Evolutionary conservation across 2,113 vertebrate species (phyloP), one percentile per base, ranked within the genome.

Genomic region (Phoxinus phoxinus): DNA sequence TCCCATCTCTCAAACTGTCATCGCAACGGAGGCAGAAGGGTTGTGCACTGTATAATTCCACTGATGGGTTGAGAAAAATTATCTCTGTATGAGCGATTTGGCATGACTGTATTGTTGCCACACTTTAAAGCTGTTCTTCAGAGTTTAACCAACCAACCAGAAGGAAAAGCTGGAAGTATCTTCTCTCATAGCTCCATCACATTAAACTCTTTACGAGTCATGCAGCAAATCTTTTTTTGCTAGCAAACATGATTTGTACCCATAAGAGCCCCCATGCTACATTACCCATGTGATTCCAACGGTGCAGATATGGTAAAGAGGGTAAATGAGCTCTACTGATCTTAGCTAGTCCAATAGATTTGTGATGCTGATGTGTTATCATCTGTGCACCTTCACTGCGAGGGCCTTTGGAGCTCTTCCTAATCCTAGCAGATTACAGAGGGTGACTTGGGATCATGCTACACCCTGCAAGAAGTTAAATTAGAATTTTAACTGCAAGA

Each of bases 321-420:
- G 19, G 58, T 84, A 86, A 89, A 85, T 73, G 46, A 44, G 30
- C 32, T 41, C 56, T 67, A 30, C 53, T 19, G 8, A 46, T n/a
- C 32, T 61, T 58, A 59, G 71, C 79, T 21, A 17, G 11, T 73
- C 72, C 19, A 63, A 75, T 32, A 78, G 41, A 69, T 37, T 19
- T 74, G 32, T 13, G 17, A 41, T 78, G 32, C 69, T 44, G 32
- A 71, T 44, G 25, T 86, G 84, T 89, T 77, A 85, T 83, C 48
- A 74, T 63, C 59, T 90, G 86, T 72, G 46, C 74, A 73, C 83
- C 77, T 75, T 81, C 69, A 58, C 56, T 65, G 51, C 37, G 23
- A 73, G 77, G 37, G 75, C 63, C 76, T 46, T 46, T 37, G 3
- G 0, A 13, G 69, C 69, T n/a, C 17, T 56, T 12, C n/a, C 84